A percentile compares a stretch with the other conserved stretches of the same genome.
Evolutionary conservation across 30 jellyfish, hydroid and myxozoan species (phyloP).

Genomic region (Mastigias papua): DNA sequence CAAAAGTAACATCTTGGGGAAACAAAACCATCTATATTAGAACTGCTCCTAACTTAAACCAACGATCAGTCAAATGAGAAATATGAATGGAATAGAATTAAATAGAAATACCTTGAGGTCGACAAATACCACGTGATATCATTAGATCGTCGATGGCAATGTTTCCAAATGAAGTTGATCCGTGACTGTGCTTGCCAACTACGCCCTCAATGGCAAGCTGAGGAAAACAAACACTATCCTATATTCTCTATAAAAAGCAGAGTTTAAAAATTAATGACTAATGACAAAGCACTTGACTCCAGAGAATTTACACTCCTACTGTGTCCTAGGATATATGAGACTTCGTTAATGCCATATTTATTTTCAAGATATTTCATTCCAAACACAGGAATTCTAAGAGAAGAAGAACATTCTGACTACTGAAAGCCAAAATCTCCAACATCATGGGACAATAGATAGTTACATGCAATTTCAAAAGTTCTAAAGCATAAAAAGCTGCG

Average conservation of each 20-base stretch:
- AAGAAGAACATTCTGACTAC: background rate
- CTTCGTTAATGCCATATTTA: background rate
- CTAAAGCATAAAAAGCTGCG: background rate
- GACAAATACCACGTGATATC: background rate
- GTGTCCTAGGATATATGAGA: background rate
- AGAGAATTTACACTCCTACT: too few relatives aligned
- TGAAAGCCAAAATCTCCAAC: background rate
- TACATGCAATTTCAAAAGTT: background rate
- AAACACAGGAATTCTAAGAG: background rate
- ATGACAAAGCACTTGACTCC: too few relatives aligned
- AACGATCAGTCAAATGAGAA: background rate
- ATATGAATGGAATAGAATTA: background rate
- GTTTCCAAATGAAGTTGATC: background rate
- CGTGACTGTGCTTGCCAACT: background rate
- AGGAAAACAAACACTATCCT: background rate
- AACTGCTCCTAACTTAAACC: background rate
- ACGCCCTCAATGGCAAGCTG: constrained; percentile 15
- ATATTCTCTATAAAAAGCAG: too few relatives aligned
- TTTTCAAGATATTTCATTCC: background rate
- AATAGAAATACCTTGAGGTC: background rate
- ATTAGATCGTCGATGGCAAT: constrained; percentile 10
- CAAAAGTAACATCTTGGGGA: background rate
- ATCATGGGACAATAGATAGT: background rate
- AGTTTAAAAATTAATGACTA: too few relatives aligned
- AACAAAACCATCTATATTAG: background rate